These are phyloP conservation scores for Oeneis ivallda DNA, from an alignment of 2,888 invertebrate species.

Conservation along the genomic window DNA sequence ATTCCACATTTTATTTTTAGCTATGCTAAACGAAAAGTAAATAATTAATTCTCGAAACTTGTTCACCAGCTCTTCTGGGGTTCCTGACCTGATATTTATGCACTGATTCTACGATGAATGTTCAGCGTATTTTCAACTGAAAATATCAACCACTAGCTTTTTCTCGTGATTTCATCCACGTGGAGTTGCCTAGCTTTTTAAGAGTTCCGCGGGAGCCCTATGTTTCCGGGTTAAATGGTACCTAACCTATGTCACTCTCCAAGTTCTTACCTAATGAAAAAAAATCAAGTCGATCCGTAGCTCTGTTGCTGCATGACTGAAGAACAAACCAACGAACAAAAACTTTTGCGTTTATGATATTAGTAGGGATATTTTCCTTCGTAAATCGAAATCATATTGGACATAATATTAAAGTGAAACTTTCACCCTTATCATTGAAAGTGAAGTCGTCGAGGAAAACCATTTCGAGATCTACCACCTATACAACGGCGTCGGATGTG, in stretches of 20 bases:
- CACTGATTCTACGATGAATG: constrained; percentile 26
- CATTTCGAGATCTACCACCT: constrained; percentile 55
- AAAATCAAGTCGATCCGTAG: too few relatives aligned
- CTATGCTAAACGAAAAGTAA: constrained; percentile 19
- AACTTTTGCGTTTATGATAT: too few relatives aligned
- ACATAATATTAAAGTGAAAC: constrained; percentile 15
- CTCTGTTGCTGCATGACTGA: too few relatives aligned
- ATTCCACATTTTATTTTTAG: constrained; percentile 20
- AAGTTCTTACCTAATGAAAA: too few relatives aligned
- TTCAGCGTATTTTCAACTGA: constrained; percentile 20
- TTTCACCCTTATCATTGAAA: constrained; percentile 44
- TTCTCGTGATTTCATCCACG: too few relatives aligned
- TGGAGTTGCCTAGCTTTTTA: too few relatives aligned
- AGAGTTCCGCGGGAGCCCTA: too few relatives aligned
- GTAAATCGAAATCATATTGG: constrained; percentile 1
- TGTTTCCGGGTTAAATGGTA: too few relatives aligned
- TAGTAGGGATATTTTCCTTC: background rate
- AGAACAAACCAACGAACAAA: too few relatives aligned
- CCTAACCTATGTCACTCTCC: too few relatives aligned
- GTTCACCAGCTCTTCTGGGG: constrained; percentile 17
- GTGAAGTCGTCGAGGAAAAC: constrained; percentile 69
- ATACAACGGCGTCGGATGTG: constrained; percentile 62
- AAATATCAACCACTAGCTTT: constrained; percentile 7
- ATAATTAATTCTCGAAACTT: constrained; percentile 26
- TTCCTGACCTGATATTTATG: constrained; percentile 24